Conservation (phyloP, 2,888 invertebrate genomes). For the Drosophila fungiperda region DNA sequence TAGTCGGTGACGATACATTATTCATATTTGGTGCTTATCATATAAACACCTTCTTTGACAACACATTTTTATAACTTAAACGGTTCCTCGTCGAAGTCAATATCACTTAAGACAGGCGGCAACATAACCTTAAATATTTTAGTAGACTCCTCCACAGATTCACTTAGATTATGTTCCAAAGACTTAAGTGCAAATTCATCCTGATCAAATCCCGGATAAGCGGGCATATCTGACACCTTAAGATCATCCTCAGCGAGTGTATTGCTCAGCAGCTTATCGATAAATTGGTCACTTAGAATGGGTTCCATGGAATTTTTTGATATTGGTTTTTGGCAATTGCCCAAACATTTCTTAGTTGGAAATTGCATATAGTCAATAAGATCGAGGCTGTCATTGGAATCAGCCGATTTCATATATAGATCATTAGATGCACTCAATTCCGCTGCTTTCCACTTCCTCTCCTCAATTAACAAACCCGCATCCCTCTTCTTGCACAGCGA, state of each 20-base stretch:
- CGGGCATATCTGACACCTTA: not conserved
- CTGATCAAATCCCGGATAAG: constrained; percentile 10
- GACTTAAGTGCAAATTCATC: not conserved
- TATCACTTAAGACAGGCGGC: constrained; percentile 1
- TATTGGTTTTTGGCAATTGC: constrained; percentile 34
- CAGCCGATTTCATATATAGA: constrained; percentile 19
- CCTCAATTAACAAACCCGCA: not conserved
- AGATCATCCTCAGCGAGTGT: constrained; percentile 13
- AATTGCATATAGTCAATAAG: constrained; percentile 50
- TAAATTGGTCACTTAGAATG: constrained; percentile 21
- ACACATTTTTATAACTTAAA: not conserved
- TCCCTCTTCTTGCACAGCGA: constrained; percentile 31
- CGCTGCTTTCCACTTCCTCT: not conserved
- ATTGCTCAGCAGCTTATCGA: constrained; percentile 22
- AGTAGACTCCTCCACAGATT: not conserved
- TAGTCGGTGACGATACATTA: not conserved
- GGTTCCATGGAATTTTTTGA: constrained; percentile 4
- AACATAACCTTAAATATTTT: constrained; percentile 6
- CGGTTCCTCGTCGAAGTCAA: constrained; percentile 4
- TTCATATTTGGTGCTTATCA: not conserved
- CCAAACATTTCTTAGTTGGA: constrained; percentile 30
- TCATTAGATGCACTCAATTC: not conserved
- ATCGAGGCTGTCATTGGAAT: constrained; percentile 19
- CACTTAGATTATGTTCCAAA: not conserved
- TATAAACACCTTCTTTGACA: not conserved